Conservation (phyloP, 2,888 invertebrate genomes). For the Trissoscelio sp. region DNA sequence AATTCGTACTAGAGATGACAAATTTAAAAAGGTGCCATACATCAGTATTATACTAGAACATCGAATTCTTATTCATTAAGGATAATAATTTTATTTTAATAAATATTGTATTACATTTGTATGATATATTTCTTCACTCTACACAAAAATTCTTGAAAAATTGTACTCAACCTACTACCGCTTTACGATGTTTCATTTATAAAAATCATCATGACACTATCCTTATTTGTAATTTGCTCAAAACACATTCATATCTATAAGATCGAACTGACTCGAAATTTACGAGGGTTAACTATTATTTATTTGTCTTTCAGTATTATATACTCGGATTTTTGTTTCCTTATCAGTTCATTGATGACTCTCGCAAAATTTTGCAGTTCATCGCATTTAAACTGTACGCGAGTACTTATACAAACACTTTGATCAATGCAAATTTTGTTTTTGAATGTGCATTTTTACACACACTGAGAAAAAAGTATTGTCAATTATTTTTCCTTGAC, state of each 20-base stretch:
- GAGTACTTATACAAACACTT: slow-evolving; percentile 21
- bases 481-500: background rate
- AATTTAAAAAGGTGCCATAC: slow-evolving; percentile 29
- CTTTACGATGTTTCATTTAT: background rate
- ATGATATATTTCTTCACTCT: slow-evolving; percentile 12
- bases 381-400: slow-evolving; percentile 31
- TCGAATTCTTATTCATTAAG: background rate
- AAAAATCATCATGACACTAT: background rate
- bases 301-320: slow-evolving; percentile 63
- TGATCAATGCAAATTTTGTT: slow-evolving; percentile 26
- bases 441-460: slow-evolving; percentile 26
- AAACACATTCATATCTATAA: slow-evolving; percentile 19
- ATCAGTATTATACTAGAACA: slow-evolving; percentile 25
- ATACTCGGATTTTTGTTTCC: slow-evolving; percentile 8
- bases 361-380: slow-evolving; percentile 15
- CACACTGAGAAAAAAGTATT: slow-evolving; percentile 18
- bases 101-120: too few relatives aligned
- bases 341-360: background rate
- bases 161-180: slow-evolving; percentile 19
- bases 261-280: slow-evolving; percentile 20
- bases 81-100: background rate
- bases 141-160: background rate
- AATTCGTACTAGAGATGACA: background rate
- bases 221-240: slow-evolving; percentile 49
- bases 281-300: slow-evolving; percentile 21